Percentiles rank a stretch among this genome's conserved stretches.
These are phyloP conservation scores for Verasper variegatus DNA, from an alignment of 2,113 vertebrate genomes.

Conservation along the genomic window DNA sequence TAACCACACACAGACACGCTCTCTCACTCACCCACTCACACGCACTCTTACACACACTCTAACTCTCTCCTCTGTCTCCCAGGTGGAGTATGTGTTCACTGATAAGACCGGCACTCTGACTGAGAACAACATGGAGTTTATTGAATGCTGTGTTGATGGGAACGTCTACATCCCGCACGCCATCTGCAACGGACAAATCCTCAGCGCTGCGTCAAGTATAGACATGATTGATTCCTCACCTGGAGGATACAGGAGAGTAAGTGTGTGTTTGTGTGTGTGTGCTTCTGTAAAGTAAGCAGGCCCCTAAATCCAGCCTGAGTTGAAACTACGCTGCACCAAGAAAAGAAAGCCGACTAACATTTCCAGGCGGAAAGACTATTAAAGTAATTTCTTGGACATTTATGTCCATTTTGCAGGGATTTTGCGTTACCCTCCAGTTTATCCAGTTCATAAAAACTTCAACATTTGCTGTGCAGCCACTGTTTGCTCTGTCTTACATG, in stretches of 20 bases:
- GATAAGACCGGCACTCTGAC: constrained; percentile 98
- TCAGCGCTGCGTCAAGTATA: constrained; percentile 88
- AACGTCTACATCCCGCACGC: constrained; percentile 92
- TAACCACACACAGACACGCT: background rate
- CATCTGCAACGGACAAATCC: constrained; percentile 95
- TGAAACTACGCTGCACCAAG: background rate
- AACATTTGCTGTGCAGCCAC: constrained; percentile 16
- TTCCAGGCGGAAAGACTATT: too few species aligned
- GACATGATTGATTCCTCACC: constrained; percentile 99
- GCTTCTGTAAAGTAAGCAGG: constrained; percentile 17
- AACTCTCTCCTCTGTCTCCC: constrained; percentile 14
- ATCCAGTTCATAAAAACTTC: constrained; percentile 14
- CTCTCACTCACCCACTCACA: too few species aligned
- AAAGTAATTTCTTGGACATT: too few species aligned
- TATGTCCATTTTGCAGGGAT: too few species aligned
- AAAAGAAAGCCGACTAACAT: too few species aligned
- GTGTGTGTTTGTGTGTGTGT: constrained; percentile 15
- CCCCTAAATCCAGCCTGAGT: constrained; percentile 23
- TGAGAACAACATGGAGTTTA: constrained; percentile 99
- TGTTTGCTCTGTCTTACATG: constrained; percentile 20
- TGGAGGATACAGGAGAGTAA: constrained; percentile 87
- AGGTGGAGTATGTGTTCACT: constrained; percentile 99
- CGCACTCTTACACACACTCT: background rate
- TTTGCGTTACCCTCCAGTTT: background rate
- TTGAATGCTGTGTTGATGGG: constrained; percentile 96